These are phyloP conservation scores for Polyommatus iphigenia DNA, from an alignment of 2,888 invertebrate species.

Conservation along the genomic window DNA sequence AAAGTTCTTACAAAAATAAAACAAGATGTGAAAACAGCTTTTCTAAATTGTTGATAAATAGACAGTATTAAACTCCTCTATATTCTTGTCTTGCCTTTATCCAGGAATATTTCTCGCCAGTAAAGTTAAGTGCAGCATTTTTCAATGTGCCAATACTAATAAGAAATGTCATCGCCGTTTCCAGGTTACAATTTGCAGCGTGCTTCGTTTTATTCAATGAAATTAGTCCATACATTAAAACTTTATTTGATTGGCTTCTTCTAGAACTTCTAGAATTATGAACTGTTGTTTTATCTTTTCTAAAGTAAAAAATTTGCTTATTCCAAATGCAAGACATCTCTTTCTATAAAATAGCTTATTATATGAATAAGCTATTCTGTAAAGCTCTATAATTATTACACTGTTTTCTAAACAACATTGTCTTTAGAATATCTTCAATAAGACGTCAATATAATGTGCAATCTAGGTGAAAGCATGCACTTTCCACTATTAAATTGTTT, in stretches of 20 bases:
- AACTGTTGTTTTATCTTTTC: too few species aligned
- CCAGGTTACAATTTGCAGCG: background rate
- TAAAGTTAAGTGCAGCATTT: constrained; percentile 20
- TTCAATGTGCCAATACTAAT: constrained; percentile 31
- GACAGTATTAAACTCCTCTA: constrained; percentile 10
- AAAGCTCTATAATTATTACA: background rate
- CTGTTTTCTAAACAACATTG: background rate
- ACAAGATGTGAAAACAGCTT: background rate
- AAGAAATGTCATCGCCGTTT: constrained; percentile 7
- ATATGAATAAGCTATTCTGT: too few species aligned
- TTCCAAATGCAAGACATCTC: too few species aligned
- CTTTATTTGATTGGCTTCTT: background rate
- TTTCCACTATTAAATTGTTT: constrained; percentile 21
- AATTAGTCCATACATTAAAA: constrained; percentile 9
- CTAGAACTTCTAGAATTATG: background rate
- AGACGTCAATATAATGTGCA: constrained; percentile 12
- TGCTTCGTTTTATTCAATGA: background rate
- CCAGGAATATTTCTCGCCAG: constrained; percentile 20
- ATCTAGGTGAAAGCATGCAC: constrained; percentile 8
- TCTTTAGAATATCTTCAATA: background rate
- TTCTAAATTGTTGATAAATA: constrained; percentile 11
- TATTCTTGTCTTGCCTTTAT: constrained; percentile 19
- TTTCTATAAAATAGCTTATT: too few species aligned
- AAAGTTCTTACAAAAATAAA: background rate
- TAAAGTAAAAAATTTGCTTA: too few species aligned